Base-by-base conservation (phyloP, 2,888 invertebrate species). In the Timema cristinae region DNA sequence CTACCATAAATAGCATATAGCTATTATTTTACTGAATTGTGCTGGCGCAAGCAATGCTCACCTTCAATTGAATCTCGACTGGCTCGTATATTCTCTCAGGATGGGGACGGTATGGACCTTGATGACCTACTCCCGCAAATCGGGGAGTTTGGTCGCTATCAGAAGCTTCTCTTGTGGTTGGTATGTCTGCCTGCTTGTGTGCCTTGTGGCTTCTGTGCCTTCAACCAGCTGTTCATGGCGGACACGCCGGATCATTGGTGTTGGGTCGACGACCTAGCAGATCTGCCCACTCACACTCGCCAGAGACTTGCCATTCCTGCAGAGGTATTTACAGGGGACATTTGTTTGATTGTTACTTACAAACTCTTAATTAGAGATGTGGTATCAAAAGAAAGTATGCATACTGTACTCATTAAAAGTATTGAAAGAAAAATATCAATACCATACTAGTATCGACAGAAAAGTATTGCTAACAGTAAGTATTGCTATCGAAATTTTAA, bases 221-320 rank as follows among this genome's bases (percentile, higher is more conserved):
- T 96, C 83, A 95, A 94, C 84, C 95, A 95, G 83, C 86, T 96
- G 54, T 96, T 97, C 83, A 94, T 96, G 92, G 89, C 94, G 6
- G 91, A 94, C 78, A 88, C 90, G 52, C 95, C 95, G 0, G 89
- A 91, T 63, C 91, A 95, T 83, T 95, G 95, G 93, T 96, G 95
- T 80, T 70, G 75, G 8, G 87, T 93, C 48, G 91, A 92, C 0
- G 88, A 89, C 76, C 82, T 94, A 72, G 79, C 81, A 76, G 66
- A 78, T 77, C 80, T 90, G 68, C 85, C 88, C 7, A 79, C 83
- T 75, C 84, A 87, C 70, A 84, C 88, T 79, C 84, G 90, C 71
- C 89, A 87, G 82, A 81, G 82, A 71, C 81, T 93, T 77, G 87
- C 89, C 32, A 75, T 59, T 52, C 72, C 71, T 8, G 8, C 50